Conservation (phyloP, 2,888 invertebrate genomes). For the Acronicta psi region DNA sequence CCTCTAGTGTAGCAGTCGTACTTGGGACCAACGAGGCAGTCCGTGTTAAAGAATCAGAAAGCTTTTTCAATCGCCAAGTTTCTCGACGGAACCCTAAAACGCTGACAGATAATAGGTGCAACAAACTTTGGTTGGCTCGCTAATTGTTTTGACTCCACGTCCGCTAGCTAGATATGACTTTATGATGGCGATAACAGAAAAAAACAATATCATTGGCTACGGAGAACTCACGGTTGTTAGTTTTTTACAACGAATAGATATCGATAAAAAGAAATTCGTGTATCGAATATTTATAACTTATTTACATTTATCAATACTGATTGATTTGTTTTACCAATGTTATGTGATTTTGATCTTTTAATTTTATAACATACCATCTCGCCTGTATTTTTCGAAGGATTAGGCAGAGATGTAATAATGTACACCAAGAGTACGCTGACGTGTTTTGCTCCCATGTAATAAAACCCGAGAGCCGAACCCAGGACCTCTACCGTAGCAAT, state of each 20-base stretch:
- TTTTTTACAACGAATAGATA: conserved; percentile 5
- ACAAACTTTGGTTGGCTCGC: conserved; percentile 70
- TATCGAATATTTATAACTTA: background rate
- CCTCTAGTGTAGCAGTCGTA: background rate
- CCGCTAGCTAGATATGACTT: conserved; percentile 28
- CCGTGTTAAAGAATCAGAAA: background rate
- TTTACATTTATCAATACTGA: too few relatives aligned
- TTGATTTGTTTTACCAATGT: too few relatives aligned
- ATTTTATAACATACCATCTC: too few relatives aligned
- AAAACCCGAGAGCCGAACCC: too few relatives aligned
- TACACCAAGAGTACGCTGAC: too few relatives aligned
- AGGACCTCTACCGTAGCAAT: too few relatives aligned
- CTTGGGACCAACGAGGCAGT: too few relatives aligned
- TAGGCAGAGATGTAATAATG: too few relatives aligned
- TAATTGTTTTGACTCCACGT: conserved; percentile 55
- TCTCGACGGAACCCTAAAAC: conserved; percentile 49
- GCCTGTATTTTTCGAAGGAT: too few relatives aligned
- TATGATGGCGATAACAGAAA: conserved; percentile 19
- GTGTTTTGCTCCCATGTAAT: too few relatives aligned
- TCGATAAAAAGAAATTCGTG: background rate
- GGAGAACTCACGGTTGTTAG: conserved; percentile 25
- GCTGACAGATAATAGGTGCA: conserved; percentile 63
- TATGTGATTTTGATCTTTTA: too few relatives aligned
- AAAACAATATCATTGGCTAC: conserved; percentile 30
- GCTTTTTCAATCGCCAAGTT: background rate